These are phyloP conservation scores for Onthophagus taurus DNA, from an alignment of 1,140 invertebrate genomes.

Conservation along the genomic window DNA sequence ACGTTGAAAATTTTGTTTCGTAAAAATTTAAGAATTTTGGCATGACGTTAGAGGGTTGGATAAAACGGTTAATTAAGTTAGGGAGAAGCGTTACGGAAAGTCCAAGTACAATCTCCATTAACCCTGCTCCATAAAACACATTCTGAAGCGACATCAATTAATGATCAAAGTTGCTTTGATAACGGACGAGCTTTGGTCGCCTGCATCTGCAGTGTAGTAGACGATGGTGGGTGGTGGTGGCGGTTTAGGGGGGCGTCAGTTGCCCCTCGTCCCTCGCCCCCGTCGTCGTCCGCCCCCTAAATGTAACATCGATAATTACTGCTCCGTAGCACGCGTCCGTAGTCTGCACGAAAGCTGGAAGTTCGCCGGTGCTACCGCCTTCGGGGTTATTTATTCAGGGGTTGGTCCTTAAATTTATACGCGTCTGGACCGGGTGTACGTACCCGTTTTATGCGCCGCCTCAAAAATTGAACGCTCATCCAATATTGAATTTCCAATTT, in stretches of 20 bases:
- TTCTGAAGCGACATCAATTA: slow-evolving; percentile 21
- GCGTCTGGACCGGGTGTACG: no score
- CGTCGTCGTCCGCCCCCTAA: not conserved
- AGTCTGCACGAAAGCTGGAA: slow-evolving; percentile 15
- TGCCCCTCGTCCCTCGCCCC: no score
- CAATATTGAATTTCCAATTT: no score
- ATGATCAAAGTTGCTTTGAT: slow-evolving; percentile 21
- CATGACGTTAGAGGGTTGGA: slow-evolving; percentile 1
- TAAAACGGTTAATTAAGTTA: slow-evolving; percentile 22
- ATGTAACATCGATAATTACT: slow-evolving; percentile 20
- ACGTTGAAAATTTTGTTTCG: slow-evolving; percentile 6
- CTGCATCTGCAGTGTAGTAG: not conserved
- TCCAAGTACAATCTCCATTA: slow-evolving; percentile 20
- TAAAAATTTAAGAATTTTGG: not conserved
- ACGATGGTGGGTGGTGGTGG: slow-evolving; percentile 1
- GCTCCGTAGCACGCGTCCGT: slow-evolving; percentile 11
- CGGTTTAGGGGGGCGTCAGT: not conserved
- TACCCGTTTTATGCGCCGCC: no score
- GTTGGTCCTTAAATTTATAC: not conserved
- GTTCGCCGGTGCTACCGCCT: not conserved
- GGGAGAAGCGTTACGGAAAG: slow-evolving; percentile 14
- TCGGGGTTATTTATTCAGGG: slow-evolving; percentile 1
- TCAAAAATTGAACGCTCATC: no score
- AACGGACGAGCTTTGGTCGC: slow-evolving; percentile 13
- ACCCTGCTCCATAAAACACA: slow-evolving; percentile 21